Evolutionary conservation across 1,140 invertebrate genomes (phyloP), one percentile per base, ranked within the genome.

Genomic region (Polyergus mexicanus): DNA sequence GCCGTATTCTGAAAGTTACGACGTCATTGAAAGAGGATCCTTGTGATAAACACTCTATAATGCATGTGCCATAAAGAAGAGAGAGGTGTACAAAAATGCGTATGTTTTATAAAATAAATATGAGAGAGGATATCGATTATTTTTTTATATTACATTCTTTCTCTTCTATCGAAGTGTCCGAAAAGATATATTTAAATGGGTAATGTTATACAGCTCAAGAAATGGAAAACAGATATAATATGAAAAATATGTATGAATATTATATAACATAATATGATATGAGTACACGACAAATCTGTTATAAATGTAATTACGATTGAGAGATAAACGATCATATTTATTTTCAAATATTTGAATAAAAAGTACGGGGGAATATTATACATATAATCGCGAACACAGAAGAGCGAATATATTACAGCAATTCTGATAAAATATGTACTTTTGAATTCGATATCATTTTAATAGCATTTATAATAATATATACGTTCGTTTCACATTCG

Each of bases 341-440:
- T 81, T 83, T 51, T 83, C 19, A 60, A 83, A 74, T 74, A 62
- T 83, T 74, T 62, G 47, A 62, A 60, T 47, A 72, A 83, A 83
- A 81, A 60, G 35, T 60, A 83, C n/a, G 35, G n/a, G 25, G 25
- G 47, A 60, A 44, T 56, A 10, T 47, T 68, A 80, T 58, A 32
- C 32, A 32, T 32, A 44, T 44, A 28, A 41, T 38, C 35, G 38
- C 44, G 60, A 35, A 38, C 58, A 44, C 35, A 41, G 38, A 47
- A 41, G 25, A 38, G 10, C 77, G 56, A 47, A 78, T 22, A 51
- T 19, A 38, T 60, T 58, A 58, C n/a, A 56, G 19, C 32, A 11
- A 35, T 22, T 6, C 25, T 32, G 78, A 62, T 74, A 62, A 74
- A 83, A 74, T 41, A 35, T 62, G 19, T 74, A 60, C 47, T 71